Base-by-base conservation (phyloP, 2,113 vertebrate species). In the Phylloscopus whistleri region DNA sequence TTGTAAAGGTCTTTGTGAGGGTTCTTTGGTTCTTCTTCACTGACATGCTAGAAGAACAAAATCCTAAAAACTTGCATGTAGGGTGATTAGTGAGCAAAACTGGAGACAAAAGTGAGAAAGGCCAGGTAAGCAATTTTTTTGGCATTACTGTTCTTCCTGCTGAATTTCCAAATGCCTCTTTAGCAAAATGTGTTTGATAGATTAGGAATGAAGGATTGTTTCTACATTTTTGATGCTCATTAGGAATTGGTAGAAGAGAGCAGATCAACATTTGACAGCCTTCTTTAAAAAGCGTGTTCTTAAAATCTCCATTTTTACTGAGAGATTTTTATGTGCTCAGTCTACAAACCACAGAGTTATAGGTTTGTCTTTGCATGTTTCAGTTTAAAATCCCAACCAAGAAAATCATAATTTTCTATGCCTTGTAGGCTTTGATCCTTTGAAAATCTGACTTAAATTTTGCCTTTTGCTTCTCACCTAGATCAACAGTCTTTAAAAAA, bases 231-330 rank as follows among this genome's bases (percentile, higher is more conserved):
- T 70, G 58, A 59, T 78, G 46, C 72, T 91, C 28, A 31, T 94
- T 95, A 92, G 48, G 39, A 89, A 75, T 15, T 48, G 39, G 41
- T 58, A 84, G 55, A 31, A 76, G 48, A 81, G 17, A 46, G 43
- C 0, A 2, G 56, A 78, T 90, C 90, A 48, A 5, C 26, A 27
- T 68, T 85, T 84, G 68, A 60, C 41, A 91, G 19, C 16, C 76
- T 86, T 92, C 41, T 81, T 89, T 92, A 23, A 56, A 43, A 83
- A 59, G 21, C 56, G 23, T 66, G 49, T 66, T 85, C 70, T 89
- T 86, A 85, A 94, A 90, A 89, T 85, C 39, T 88, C 80, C 76
- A 17, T 46, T 83, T 94, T 89, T 68, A 78, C 33, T 63, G 53
- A 72, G 35, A 88, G 73, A 58, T 81, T 56, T 68, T 55, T 15